phyloP scores from a whole-genome alignment of 2,797 vertebrate genomes.

The Rhinichthys osculus region DNA sequence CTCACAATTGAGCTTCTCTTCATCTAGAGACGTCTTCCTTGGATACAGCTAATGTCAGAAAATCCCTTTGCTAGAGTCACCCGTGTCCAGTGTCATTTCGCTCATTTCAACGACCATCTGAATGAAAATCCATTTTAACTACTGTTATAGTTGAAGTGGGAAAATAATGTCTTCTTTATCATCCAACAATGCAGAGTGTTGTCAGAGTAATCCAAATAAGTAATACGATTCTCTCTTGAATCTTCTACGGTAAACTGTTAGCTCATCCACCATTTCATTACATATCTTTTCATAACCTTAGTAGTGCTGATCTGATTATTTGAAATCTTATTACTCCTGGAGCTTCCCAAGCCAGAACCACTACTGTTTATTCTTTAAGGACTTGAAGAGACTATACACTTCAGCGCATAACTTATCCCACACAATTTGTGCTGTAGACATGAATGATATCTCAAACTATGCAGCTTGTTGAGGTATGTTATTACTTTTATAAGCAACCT shows the following conservation, averaged over 20 bases:
- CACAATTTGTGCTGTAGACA: neutral
- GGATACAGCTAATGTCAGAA: conserved; percentile 67
- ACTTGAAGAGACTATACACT: neutral
- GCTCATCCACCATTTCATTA: conserved; percentile 12
- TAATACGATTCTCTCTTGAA: neutral
- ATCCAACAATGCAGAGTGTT: neutral
- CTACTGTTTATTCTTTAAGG: neutral
- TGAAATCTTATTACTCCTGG: conserved; percentile 12
- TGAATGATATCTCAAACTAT: neutral
- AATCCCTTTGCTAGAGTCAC: conserved; percentile 69
- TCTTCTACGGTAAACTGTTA: neutral
- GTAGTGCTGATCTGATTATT: conserved; percentile 14
- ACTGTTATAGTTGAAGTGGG: neutral
- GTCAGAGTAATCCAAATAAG: neutral
- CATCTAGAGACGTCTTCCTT: conserved; percentile 63
- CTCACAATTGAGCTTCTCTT: conserved; percentile 67
- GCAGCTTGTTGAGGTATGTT: neutral
- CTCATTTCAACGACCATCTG: neutral
- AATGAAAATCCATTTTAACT: conserved; percentile 31
- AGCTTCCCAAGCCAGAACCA: neutral
- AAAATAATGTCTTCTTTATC: conserved; percentile 1
- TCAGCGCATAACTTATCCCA: neutral
- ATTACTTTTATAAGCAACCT: neutral
- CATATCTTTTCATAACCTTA: neutral
- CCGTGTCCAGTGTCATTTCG: conserved; percentile 38